Conservation (phyloP, 2,113 vertebrate species). For the Ceyx cyanopectus region DNA sequence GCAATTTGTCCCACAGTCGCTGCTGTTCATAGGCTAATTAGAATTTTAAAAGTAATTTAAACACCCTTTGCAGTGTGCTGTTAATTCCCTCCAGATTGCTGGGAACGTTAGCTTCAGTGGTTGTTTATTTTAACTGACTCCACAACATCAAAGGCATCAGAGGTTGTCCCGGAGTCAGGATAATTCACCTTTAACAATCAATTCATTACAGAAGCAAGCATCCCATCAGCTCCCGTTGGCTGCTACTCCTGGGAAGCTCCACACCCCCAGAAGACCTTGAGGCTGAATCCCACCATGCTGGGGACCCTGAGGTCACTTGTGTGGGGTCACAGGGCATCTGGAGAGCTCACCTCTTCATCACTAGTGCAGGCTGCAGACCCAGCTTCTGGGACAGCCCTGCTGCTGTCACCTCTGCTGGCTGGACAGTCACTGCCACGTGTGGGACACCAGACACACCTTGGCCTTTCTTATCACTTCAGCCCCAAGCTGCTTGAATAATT, state of each 20-base stretch:
- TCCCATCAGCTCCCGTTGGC: background rate
- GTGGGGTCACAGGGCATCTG: background rate
- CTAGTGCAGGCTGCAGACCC: background rate
- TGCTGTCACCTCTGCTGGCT: background rate
- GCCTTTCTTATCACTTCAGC: background rate
- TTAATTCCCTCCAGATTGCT: conserved; percentile 60
- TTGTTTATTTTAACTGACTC: conserved; percentile 52
- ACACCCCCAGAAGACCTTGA: fast-evolving
- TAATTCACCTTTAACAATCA: conserved; percentile 14
- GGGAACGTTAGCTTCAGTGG: conserved; percentile 29
- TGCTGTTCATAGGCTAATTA: background rate
- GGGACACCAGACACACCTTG: background rate
- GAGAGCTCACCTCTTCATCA: background rate
- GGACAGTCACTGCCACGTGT: background rate
- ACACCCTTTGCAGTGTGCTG: background rate
- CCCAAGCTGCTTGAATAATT: background rate
- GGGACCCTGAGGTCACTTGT: fast-evolving
- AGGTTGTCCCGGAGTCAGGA: background rate
- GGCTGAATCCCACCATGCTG: fast-evolving
- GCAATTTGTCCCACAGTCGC: conserved; percentile 8
- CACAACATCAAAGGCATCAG: conserved; percentile 28
- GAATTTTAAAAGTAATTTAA: conserved; percentile 47
- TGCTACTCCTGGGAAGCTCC: background rate
- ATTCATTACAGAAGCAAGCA: background rate
- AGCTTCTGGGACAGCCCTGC: background rate